Base-by-base conservation (phyloP, 2,797 vertebrate species). In the Mionectes olivaceus region DNA sequence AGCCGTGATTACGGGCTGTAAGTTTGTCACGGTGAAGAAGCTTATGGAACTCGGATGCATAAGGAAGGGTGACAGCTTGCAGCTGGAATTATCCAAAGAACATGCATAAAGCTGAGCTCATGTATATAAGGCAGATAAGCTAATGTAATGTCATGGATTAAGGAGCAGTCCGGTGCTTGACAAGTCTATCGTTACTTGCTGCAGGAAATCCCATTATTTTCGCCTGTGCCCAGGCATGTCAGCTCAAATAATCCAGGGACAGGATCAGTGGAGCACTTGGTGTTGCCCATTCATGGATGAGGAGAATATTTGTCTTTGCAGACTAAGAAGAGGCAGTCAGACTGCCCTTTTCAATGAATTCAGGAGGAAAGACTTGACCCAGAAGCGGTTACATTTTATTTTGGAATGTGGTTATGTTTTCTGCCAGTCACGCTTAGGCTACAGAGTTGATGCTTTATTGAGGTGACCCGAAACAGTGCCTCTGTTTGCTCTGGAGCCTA, bases 121-220 rank as follows among this genome's bases (percentile, higher is more conserved):
- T 30, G 65, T 56, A 19, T 59, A 32, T 2, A 13, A 52, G 67
- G 63, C 63, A 35, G 52, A 79, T 94, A 73, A 93, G 67, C 76
- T 94, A 70, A 90, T 73, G 80, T 56, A 18, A 25, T 70, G 85
- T 50, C 3, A 10, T 6, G 43, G 87, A 43, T 96, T 91, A 82
- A 43, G 83, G 56, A 79, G 5, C 63, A 65, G 87, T 76, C 59
- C 47, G 3, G 59, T 35, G 47, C 56, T 70, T 90, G 70, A 81
- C 47, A 39, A 82, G 59, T 82, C 76, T 44, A 23, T 50, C 63
- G 76, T 83, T 86, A 78, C 17, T 88, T 77, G 39, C 76, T 83
- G 39, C 63, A 79, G 85, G 84, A 94, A 96, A 91, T 91, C 89
- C 73, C 47, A 33, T 93, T 94, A 87, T 73, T 91, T 55, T 78